phyloP scores from a whole-genome alignment of 2,113 vertebrate genomes.

The Indicator indicator region DNA sequence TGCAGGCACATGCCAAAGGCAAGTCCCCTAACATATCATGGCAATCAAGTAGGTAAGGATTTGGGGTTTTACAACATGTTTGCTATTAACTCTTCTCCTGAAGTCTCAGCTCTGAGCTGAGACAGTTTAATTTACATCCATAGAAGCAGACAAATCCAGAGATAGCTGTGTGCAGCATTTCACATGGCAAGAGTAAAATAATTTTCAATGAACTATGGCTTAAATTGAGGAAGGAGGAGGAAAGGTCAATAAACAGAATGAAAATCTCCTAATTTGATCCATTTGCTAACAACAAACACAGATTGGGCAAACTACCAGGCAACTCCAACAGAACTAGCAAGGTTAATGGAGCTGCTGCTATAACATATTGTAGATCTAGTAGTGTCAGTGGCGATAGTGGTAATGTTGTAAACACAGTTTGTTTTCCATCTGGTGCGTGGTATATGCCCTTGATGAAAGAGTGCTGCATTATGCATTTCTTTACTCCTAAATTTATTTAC shows the following conservation, averaged over 20 bases:
- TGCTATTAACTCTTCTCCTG: background rate
- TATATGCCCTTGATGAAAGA: constrained; percentile 61
- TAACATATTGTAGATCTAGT: constrained; percentile 68
- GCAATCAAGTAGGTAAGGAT: background rate
- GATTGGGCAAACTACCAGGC: constrained; percentile 63
- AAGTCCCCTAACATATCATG: rapidly evolving
- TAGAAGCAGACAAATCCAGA: background rate
- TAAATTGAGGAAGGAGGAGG: constrained; percentile 13
- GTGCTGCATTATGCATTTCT: constrained; percentile 45
- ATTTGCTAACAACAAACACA: constrained; percentile 68
- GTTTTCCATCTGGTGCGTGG: constrained; percentile 66
- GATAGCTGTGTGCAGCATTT: background rate
- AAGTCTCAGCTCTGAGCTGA: background rate
- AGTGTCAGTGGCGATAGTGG: constrained; percentile 62
- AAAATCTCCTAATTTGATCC: constrained; percentile 61
- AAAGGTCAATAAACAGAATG: constrained; percentile 61
- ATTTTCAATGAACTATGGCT: constrained; percentile 38
- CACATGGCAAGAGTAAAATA: constrained; percentile 10
- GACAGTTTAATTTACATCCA: background rate
- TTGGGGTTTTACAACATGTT: background rate
- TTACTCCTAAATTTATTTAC: constrained; percentile 35
- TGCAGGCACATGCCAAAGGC: rapidly evolving
- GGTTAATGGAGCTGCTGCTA: constrained; percentile 68
- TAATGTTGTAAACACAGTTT: constrained; percentile 71
- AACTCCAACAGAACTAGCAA: constrained; percentile 67